A percentile compares a stretch with the other conserved stretches of the same genome.
These are phyloP conservation scores for Perognathus longimembris DNA, from an alignment of 2,113 vertebrate species.

Conservation along the genomic window DNA sequence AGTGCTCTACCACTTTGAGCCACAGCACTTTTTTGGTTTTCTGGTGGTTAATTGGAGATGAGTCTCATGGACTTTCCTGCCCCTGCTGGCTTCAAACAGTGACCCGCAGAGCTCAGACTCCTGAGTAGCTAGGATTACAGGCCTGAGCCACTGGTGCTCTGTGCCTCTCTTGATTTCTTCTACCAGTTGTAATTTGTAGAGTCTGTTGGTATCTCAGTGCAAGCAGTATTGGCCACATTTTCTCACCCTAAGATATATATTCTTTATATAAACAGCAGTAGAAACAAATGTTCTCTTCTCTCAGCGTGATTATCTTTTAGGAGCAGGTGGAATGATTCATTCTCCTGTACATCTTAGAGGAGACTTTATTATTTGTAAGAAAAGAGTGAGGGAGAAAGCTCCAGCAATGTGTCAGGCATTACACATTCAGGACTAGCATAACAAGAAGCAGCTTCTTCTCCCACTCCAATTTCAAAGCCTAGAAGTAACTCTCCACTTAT, in stretches of 20 bases:
- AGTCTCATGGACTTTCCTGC: no score
- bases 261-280: conserved; percentile 62
- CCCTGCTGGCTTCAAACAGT: no score
- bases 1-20: no score
- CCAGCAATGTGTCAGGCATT: conserved; percentile 56
- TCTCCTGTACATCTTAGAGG: conserved; percentile 42
- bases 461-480: conserved; percentile 60
- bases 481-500: conserved; percentile 44
- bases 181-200: conserved; percentile 14
- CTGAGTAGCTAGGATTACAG: no score
- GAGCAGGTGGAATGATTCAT: conserved; percentile 72
- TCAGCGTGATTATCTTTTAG: conserved; percentile 64
- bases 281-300: conserved; percentile 62
- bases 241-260: conserved; percentile 45
- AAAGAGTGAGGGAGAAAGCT: conserved; percentile 24
- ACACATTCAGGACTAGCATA: conserved; percentile 53
- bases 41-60: no score
- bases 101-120: no score
- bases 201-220: conserved; percentile 53
- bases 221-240: conserved; percentile 31
- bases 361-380: conserved; percentile 53
- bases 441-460: conserved; percentile 60
- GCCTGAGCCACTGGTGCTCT: no score
- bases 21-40: no score
- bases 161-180: conserved; percentile 36